These are phyloP conservation scores for Mallotus villosus DNA, from an alignment of 2,797 vertebrate species.

Conservation along the genomic window DNA sequence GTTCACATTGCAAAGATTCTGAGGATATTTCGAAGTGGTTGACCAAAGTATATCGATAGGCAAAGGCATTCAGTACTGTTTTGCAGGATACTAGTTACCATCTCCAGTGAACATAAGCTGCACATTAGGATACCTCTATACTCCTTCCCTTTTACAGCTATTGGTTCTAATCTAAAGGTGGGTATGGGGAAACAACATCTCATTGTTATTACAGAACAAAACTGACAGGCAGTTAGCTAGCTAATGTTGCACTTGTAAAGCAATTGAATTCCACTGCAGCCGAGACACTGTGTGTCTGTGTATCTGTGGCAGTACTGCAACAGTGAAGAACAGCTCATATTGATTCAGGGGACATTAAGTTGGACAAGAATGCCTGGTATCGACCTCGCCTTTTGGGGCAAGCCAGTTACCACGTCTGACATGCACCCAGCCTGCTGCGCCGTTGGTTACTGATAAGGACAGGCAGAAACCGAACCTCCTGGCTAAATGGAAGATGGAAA, in stretches of 20 bases:
- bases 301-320: constrained; percentile 32
- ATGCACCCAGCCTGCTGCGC: constrained; percentile 15
- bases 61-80: too few species aligned
- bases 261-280: constrained; percentile 17
- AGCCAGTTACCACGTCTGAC: constrained; percentile 30
- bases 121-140: too few species aligned
- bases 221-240: constrained; percentile 27
- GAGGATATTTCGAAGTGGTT: background rate
- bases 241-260: constrained; percentile 1
- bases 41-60: background rate
- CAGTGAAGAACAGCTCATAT: constrained; percentile 38
- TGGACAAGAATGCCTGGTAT: constrained; percentile 35
- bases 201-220: constrained; percentile 9
- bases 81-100: background rate
- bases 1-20: background rate
- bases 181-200: background rate
- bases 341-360: constrained; percentile 38
- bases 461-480: background rate
- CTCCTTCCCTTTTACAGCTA: too few species aligned
- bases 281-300: constrained; percentile 23
- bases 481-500: background rate
- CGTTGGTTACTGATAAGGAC: constrained; percentile 9
- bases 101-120: background rate
- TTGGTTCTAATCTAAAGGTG: too few species aligned
- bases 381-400: constrained; percentile 35